Evolutionary conservation across 30 jellyfish, hydroid and myxozoan genomes (phyloP), one percentile per base, ranked within the genome.

Genomic region (Turritopsis dohrnii): DNA sequence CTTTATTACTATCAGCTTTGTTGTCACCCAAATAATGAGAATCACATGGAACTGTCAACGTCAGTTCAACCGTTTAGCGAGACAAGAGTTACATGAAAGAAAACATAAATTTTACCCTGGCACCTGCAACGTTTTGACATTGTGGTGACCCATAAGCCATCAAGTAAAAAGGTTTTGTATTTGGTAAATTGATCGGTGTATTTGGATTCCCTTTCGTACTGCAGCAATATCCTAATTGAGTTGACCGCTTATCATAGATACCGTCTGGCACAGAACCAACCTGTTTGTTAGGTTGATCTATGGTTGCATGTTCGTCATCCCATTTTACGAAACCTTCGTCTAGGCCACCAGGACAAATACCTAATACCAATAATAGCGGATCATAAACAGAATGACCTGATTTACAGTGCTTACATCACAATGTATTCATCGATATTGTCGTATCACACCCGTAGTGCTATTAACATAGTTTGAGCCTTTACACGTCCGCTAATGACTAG

Each of bases 71-170:
- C 60, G 60, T 41, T 41, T 41, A 5, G 60, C 13, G 13, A 41
- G 60, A 41, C 5, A 41, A 13, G 60, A 41, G 60, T 41, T 41
- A 41, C 60, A n/a, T 13, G 13, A 41, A 41, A 3, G 60, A 41
- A 41, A 41, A 41, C 5, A 13, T 41, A 41, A 41, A 41, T 9
- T 87, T 18, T 76, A 93, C 98, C 94, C 90, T 88, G 75, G 92
- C 89, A 60, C 98, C 98, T 8, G 98, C 96, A 25, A 93, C 98
- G 28, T 89, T 85, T 76, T 93, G 98, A 79, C 98, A 93, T 16
- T 87, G 90, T 18, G 98, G 94, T 54, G 96, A 88, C 13, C 90
- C 93, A 79, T 93, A 84, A 74, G 98, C 88, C 94, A 93, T 75
- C 76, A 93, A 41, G 66, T 93, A 93, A 77, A 93, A 93, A 17